Evolutionary conservation across 2,113 vertebrate genomes (phyloP).

Genomic region (Rhinichthys klamathensis): DNA sequence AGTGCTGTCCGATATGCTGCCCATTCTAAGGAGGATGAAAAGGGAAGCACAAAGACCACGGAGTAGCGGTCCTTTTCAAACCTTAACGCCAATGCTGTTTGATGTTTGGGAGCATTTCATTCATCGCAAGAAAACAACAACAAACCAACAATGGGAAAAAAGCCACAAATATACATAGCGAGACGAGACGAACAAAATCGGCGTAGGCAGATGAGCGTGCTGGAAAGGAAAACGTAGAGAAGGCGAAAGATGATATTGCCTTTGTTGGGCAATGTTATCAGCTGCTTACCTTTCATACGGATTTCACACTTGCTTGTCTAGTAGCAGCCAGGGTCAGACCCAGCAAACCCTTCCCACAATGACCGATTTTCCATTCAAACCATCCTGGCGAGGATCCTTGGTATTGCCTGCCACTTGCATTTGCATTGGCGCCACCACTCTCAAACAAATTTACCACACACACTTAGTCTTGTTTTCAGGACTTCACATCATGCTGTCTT

Average conservation of each 20-base stretch:
- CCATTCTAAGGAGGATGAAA: conserved; percentile 49
- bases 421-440: conserved; percentile 59
- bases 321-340: conserved; percentile 73
- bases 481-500: conserved; percentile 49
- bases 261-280: conserved; percentile 78
- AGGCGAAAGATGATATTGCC: conserved; percentile 73
- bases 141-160: conserved; percentile 43
- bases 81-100: conserved; percentile 19
- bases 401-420: conserved; percentile 66
- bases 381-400: conserved; percentile 52
- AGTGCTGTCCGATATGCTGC: conserved; percentile 45
- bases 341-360: conserved; percentile 75
- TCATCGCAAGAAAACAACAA: conserved; percentile 52
- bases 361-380: conserved; percentile 71
- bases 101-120: conserved; percentile 17
- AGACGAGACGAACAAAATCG: conserved; percentile 47
- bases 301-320: conserved; percentile 82
- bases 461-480: conserved; percentile 60
- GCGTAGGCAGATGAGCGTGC: conserved; percentile 60
- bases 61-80: conserved; percentile 43
- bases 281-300: conserved; percentile 80
- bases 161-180: conserved; percentile 46
- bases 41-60: conserved; percentile 37
- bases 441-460: conserved; percentile 60
- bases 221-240: conserved; percentile 54